phyloP scores from a whole-genome alignment of 2,113 vertebrate species.

The Pyxicephalus adspersus region DNA sequence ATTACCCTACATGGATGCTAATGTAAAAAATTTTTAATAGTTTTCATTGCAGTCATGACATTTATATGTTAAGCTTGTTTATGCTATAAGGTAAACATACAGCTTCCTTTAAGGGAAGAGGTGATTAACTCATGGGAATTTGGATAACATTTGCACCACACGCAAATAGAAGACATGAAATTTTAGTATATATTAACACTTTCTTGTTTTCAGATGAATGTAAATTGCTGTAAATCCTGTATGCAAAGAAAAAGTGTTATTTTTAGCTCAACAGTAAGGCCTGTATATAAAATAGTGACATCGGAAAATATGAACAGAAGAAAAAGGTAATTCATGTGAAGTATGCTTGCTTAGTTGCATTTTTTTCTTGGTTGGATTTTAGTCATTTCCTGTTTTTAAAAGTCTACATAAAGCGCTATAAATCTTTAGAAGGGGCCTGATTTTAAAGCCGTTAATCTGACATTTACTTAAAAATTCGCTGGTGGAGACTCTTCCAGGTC shows the following conservation, averaged over 20 bases:
- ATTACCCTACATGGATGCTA: not conserved
- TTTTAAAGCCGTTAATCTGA: no score
- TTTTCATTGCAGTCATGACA: not conserved
- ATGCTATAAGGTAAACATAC: slow-evolving; percentile 10
- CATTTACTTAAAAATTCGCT: no score
- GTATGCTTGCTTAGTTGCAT: not conserved
- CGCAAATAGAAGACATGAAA: slow-evolving; percentile 19
- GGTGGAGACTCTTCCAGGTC: no score
- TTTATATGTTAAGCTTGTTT: slow-evolving; percentile 7
- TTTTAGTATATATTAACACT: slow-evolving; percentile 23
- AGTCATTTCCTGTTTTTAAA: no score
- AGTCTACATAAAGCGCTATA: no score
- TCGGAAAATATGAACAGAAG: not conserved
- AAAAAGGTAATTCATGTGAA: not conserved
- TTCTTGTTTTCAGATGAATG: slow-evolving; percentile 12
- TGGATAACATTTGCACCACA: slow-evolving; percentile 41
- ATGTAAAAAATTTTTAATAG: not conserved
- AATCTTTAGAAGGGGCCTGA: no score
- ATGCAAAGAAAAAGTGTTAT: slow-evolving; percentile 41
- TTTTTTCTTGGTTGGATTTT: no score
- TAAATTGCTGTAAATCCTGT: slow-evolving; percentile 42
- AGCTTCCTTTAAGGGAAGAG: slow-evolving; percentile 31
- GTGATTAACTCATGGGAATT: slow-evolving; percentile 45
- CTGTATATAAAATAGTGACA: slow-evolving; percentile 16
- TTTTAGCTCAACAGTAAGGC: slow-evolving; percentile 18